Base-by-base conservation (phyloP, 35 echinoderm and acorn worm genomes). In the Heliocidaris erythrogramma region DNA sequence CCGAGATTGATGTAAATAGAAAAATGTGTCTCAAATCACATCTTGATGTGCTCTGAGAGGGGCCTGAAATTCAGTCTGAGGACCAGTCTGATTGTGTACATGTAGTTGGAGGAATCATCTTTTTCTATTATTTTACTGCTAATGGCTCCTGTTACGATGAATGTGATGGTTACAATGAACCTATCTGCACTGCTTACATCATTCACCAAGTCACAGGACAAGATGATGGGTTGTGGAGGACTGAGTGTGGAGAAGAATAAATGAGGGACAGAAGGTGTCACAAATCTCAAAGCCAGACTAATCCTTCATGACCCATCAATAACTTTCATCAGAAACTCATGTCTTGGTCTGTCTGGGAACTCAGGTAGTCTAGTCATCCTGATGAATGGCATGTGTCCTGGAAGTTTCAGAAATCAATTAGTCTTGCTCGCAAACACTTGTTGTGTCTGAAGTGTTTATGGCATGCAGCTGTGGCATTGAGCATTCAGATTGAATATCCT, bases 311-410 rank as follows among this genome's bases (percentile, higher is more conserved):
- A 78, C 7, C 65, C 65, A 42, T 78, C 35, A 24, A 78, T 78
- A 78, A 24, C 7, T n/a, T 78, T 7, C 1, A 78, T 78, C 65
- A 78, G 65, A 78, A 78, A 27, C 65, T 78, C 27, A 27, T 21
- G 18, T n/a, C 27, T 78, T 78, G 65, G 27, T 7, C 65, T 78
- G 65, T 78, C 65, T 78, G 2, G 1, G 65, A 21, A 78, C 65
- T 78, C 5, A 24, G 27, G 21, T n/a, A 78, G 65, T 78, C 65
- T 78, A 78, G 65, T 78, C 65, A n/a, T 78, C 65, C 27, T n/a
- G 65, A 78, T 78, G 65, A 78, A 78, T 78, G 65, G 65, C 65
- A 78, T 78, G 65, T 78, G 65, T 78, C 65, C 27, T 78, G 65
- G 7, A 18, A 5, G 14, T 27, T 78, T 16, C 6, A 5, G 61